A percentile compares a stretch with the other conserved stretches of the same genome.
Conservation (phyloP, 2,888 invertebrate genomes). For the Branchellion lobata region DNA sequence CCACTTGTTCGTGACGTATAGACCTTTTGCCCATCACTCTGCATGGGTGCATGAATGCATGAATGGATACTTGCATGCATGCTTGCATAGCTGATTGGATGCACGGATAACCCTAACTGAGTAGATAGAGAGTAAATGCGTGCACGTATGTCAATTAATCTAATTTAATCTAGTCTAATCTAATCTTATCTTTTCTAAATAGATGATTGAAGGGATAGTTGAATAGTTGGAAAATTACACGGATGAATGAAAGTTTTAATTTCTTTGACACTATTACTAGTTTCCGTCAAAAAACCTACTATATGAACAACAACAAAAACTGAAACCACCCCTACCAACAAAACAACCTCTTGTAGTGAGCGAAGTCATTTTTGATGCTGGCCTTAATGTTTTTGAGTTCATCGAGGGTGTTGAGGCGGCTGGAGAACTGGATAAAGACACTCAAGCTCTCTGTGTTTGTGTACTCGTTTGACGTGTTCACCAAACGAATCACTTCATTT, state of each 20-base stretch:
- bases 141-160: too few relatives aligned
- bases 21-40: conserved; percentile 25
- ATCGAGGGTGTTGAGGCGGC: conserved; percentile 97
- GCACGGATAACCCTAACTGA: too few relatives aligned
- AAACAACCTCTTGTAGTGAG: conserved; percentile 72
- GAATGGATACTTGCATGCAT: too few relatives aligned
- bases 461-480: conserved; percentile 85
- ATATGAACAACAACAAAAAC: too few relatives aligned
- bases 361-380: conserved; percentile 96
- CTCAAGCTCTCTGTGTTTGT: conserved; percentile 71
- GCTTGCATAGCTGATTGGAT: too few relatives aligned
- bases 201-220: too few relatives aligned
- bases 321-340: neutral
- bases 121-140: too few relatives aligned
- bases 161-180: too few relatives aligned
- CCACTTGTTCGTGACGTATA: conserved; percentile 68
- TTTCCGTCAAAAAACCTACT: too few relatives aligned
- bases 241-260: neutral
- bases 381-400: conserved; percentile 98
- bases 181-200: too few relatives aligned
- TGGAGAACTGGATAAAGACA: conserved; percentile 91
- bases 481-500: conserved; percentile 85
- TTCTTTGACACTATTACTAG: too few relatives aligned
- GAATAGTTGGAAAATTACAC: too few relatives aligned
- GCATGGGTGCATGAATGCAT: neutral